Evolutionary conservation across 53 echinoderm and acorn worm species (phyloP), one percentile per base, ranked within the genome.

Genomic region (Echinarachnius parma): DNA sequence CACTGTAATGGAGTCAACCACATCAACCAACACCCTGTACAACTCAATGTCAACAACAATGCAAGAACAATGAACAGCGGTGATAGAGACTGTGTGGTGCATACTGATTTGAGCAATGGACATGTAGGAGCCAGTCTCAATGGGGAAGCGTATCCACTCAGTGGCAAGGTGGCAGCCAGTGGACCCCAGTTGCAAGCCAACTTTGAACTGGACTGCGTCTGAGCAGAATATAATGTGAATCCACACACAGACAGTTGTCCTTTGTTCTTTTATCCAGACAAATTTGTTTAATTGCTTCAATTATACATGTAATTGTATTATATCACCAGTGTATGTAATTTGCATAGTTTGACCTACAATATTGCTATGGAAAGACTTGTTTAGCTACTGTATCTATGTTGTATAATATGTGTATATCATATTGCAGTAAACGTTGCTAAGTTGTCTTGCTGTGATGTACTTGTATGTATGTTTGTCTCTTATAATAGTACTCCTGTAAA

Each of bases 101-200:
- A 44, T 20, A 37, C 74, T 39, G 58, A 57, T 4, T 4, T 72
- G 39, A 57, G 74, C 28, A 72, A 72, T 28, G 74, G 74, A 26
- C 74, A 72, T 37, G 74, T 37, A 56, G 72, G 72, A 16, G 57
- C 57, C 5, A 72, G 57, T 56, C 56, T 57, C 35, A 72, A 72
- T 36, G 74, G 57, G 14, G 74, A 72, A n/a, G 74, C 74, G 20
- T 56, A 72, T 39, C 74, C 74, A 19, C 25, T 72, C n/a, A 72
- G 42, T 57, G 33, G 74, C 1, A 72, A 72, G 56, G 1, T 72
- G 23, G 56, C 45, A 24, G 57, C 55, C 42, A 57, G 74, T 5
- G 25, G 57, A 15, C 25, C 74, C 34, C 55, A 72, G 42, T 58
- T 72, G 1, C 74, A 72, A 46, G 57, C 56, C 18, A 72, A 55